Base-by-base conservation (phyloP, 2,113 vertebrate species). In the Tetraodon nigroviridis region DNA sequence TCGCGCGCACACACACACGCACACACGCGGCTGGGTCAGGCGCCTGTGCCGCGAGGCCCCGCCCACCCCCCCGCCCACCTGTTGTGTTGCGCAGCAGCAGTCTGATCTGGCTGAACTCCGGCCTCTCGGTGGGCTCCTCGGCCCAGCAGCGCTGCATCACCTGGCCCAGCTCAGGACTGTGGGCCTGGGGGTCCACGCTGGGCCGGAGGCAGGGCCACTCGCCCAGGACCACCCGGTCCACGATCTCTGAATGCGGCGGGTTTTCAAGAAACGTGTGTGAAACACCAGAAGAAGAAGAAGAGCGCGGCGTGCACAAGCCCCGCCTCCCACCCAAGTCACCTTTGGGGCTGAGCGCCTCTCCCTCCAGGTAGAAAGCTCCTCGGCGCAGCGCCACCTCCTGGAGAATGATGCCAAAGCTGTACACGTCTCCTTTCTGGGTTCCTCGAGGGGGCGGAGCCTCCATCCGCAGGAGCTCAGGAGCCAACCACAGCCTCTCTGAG, bases 111-210 rank as follows among this genome's bases (percentile, higher is more conserved):
- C 89, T 92, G 84, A 98, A 98, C 78, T 97, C 94, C 0, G 93
- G 96, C 29, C 95, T 89, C 74, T 98, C 96, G 1, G 92, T 88
- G 0, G 90, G 65, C 37, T 98, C 95, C 78, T 98, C 95, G 0
- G 94, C 93, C 96, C 96, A 98, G 83, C 96, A 98, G 48, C 91
- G 89, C 86, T 93, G 92, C 95, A 98, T 97, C 58, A 98, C 91
- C 72, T 90, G 89, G 1, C 93, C 94, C 83, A 98, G 84, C 75
- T 95, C 94, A n/a, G 96, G 95, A 19, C 91, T 84, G 76, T 94
- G 94, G 4, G 76, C 77, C 64, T 92, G 91, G 0, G 91, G 69
- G 62, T 88, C 90, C 10, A 88, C 17, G 0, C 87, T 88, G 5
- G 95, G 95, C 1, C 95, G 84, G 55, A 96, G 91, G 24, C 90